phyloP scores from a whole-genome alignment of 2,113 vertebrate species.

The Tonatia bakeri region DNA sequence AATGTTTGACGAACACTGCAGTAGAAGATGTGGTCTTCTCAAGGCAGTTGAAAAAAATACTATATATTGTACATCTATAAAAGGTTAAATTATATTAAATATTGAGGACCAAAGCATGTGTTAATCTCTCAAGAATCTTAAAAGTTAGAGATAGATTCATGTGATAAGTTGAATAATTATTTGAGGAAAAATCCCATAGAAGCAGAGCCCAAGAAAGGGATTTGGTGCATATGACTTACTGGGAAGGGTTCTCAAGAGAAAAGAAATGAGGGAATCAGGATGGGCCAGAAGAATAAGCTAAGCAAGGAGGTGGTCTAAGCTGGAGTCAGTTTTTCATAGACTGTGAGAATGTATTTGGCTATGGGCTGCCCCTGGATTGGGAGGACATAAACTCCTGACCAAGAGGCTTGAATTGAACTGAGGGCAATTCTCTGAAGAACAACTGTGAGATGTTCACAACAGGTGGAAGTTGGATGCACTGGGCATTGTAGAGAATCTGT shows the following conservation, averaged over 20 bases:
- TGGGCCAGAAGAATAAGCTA: not conserved
- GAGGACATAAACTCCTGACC: not conserved
- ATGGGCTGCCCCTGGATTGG: not conserved
- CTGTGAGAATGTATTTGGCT: not conserved
- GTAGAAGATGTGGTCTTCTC: not conserved
- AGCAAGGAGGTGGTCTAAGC: not conserved
- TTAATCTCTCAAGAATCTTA: not conserved
- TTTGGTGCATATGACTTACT: not conserved
- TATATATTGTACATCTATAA: not conserved
- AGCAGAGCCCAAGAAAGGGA: not conserved
- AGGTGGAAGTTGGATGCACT: not conserved
- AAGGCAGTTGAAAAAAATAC: not conserved
- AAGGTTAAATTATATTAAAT: not conserved
- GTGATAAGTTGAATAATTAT: not conserved
- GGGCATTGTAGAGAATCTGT: not conserved
- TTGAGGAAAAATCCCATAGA: not conserved
- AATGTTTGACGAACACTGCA: not conserved
- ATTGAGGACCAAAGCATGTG: not conserved
- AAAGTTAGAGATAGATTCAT: not conserved
- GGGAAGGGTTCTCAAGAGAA: not conserved
- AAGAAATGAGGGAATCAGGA: not conserved
- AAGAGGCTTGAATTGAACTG: not conserved
- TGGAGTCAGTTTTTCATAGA: not conserved
- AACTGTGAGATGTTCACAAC: not conserved
- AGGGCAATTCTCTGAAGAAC: not conserved